Percentiles rank a stretch among this genome's conserved stretches.
phyloP scores from a whole-genome alignment of 2,113 vertebrate genomes.

The Morone chrysops region DNA sequence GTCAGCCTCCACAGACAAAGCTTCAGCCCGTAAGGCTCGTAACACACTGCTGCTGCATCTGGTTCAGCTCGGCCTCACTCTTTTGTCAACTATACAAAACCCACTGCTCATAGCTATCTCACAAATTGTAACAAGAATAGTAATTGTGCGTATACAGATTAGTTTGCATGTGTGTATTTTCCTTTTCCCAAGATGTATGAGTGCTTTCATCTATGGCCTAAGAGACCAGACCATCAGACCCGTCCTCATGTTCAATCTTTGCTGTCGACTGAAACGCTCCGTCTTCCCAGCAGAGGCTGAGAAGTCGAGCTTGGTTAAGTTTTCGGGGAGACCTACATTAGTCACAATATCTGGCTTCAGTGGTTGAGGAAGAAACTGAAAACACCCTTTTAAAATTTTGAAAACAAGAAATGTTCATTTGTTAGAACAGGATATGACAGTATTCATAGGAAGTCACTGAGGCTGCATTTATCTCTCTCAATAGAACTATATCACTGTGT shows the following conservation, averaged over 20 bases:
- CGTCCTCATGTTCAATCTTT: conserved; percentile 33
- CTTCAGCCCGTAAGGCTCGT: conserved; percentile 64
- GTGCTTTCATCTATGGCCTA: conserved; percentile 63
- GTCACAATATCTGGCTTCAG: too few relatives aligned
- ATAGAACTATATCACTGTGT: too few relatives aligned
- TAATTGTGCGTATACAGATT: conserved; percentile 24
- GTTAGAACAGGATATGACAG: too few relatives aligned
- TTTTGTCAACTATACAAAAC: not conserved
- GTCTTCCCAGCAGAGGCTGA: not conserved
- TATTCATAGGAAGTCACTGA: too few relatives aligned
- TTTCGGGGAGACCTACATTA: too few relatives aligned
- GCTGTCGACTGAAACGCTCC: conserved; percentile 2
- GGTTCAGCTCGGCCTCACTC: conserved; percentile 66
- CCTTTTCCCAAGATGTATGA: conserved; percentile 60
- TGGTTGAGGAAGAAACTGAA: too few relatives aligned
- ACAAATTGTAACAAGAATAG: accelerated
- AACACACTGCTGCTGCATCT: conserved; percentile 74
- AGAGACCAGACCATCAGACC: conserved; percentile 62
- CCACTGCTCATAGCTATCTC: conserved; percentile 4
- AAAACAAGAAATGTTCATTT: too few relatives aligned
- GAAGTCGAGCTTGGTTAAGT: too few relatives aligned
- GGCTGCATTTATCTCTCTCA: too few relatives aligned
- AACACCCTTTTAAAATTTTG: too few relatives aligned
- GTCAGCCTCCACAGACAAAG: conserved; percentile 66
- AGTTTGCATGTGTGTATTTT: conserved; percentile 45